Percentiles rank a stretch among this genome's conserved stretches.
These are phyloP conservation scores for Ligdia adustata DNA, from an alignment of 2,888 invertebrate species.

Conservation along the genomic window DNA sequence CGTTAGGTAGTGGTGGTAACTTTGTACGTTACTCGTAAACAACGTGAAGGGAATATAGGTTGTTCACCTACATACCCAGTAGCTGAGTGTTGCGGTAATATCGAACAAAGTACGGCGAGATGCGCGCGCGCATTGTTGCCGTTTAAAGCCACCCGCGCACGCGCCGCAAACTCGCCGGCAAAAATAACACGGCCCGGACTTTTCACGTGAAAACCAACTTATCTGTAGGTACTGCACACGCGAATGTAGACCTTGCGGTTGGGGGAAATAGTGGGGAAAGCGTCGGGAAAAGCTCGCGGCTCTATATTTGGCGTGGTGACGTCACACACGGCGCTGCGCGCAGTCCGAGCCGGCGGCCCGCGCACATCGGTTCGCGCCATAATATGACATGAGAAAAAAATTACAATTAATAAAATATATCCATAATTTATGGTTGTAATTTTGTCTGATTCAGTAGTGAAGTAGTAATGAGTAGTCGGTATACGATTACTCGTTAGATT, in stretches of 20 bases:
- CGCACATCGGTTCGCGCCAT: conserved; percentile 61
- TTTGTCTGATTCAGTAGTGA: conserved; percentile 43
- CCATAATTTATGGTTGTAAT: conserved; percentile 51
- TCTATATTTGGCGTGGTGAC: conserved; percentile 76
- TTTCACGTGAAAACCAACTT: conserved; percentile 52
- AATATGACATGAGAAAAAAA: conserved; percentile 40
- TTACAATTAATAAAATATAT: conserved; percentile 40
- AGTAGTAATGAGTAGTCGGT: conserved; percentile 37
- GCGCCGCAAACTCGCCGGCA: conserved; percentile 73
- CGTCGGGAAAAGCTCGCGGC: conserved; percentile 41
- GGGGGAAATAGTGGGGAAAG: conserved; percentile 38
- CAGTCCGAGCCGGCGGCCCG: conserved; percentile 71
- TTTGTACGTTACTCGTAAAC: conserved; percentile 24
- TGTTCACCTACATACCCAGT: conserved; percentile 39
- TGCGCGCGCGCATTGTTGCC: conserved; percentile 63
- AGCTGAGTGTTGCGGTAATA: conserved; percentile 54
- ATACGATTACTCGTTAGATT: conserved; percentile 42
- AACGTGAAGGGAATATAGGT: conserved; percentile 33
- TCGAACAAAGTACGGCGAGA: conserved; percentile 43
- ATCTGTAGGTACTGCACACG: conserved; percentile 33
- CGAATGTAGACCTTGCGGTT: conserved; percentile 42
- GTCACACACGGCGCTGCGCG: conserved; percentile 62
- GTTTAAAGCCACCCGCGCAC: conserved; percentile 75
- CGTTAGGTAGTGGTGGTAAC: conserved; percentile 3
- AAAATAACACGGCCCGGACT: conserved; percentile 79